phyloP scores from a whole-genome alignment of 2,888 invertebrate species.

The Drosophila cyrtoloma region DNA sequence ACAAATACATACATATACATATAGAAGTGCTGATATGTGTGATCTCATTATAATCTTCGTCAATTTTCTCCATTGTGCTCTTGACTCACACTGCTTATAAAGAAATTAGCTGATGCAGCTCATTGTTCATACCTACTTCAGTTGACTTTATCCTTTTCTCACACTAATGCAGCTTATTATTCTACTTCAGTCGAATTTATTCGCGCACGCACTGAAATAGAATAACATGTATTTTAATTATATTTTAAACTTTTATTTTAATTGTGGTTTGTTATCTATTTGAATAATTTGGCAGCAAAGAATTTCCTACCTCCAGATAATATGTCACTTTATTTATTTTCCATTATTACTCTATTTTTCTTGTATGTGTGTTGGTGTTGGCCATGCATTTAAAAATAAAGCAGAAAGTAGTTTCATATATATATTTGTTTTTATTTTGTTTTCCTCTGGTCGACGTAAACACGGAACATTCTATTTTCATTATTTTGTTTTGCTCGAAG shows the following conservation, averaged over 20 bases:
- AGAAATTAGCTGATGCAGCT: slow-evolving; percentile 37
- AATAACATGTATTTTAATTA: neutral
- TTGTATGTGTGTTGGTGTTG: slow-evolving; percentile 29
- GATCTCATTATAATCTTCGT: neutral
- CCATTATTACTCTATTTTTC: slow-evolving; percentile 44
- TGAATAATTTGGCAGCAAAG: slow-evolving; percentile 69
- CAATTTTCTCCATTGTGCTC: slow-evolving; percentile 3
- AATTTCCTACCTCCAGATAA: slow-evolving; percentile 62
- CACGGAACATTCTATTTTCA: slow-evolving; percentile 23
- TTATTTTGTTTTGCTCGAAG: slow-evolving; percentile 29
- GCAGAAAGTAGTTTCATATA: slow-evolving; percentile 63
- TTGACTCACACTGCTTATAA: slow-evolving; percentile 58
- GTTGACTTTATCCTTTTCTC: slow-evolving; percentile 28
- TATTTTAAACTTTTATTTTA: no score
- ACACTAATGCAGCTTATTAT: slow-evolving; percentile 34
- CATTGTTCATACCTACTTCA: slow-evolving; percentile 10
- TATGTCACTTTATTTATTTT: slow-evolving; percentile 49
- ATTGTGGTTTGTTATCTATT: slow-evolving; percentile 28
- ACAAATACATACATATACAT: neutral
- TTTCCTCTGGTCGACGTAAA: slow-evolving; percentile 17
- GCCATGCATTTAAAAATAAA: slow-evolving; percentile 68
- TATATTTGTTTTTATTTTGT: slow-evolving; percentile 48
- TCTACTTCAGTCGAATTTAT: slow-evolving; percentile 15
- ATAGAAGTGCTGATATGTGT: slow-evolving; percentile 6
- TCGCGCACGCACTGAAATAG: neutral